Base-by-base conservation (phyloP, 2,797 vertebrate genomes). In the Lacerta agilis region DNA sequence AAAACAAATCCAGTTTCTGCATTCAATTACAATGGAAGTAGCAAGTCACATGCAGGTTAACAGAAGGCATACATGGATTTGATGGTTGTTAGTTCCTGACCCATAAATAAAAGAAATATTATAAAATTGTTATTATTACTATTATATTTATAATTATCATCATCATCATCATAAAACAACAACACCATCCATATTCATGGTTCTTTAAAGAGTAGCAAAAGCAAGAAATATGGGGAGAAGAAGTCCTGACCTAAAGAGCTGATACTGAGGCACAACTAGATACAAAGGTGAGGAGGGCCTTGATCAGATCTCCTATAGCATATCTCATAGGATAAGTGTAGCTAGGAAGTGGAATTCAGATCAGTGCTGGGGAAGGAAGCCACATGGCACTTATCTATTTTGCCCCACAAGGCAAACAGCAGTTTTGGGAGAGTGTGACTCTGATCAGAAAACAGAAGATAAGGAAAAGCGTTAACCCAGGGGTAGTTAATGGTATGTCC, bases 1-100 rank as follows among this genome's bases (percentile, higher is more conserved):
- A 27, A 67, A 86, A 64, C 2, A 55, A 75, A 75, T 49, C 25
- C 11, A 76, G 71, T 86, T 91, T 86, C 55, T 85, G 69, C 90
- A 87, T 3, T 43, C 0, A 55, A 38, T 90, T 77, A 61, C 67
- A 91, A 58, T n/a, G 71, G 88, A 86, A 29, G 3, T 86, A 23
- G 64, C 38, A 76, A 67, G 77, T 2, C 64, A 76, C n/a, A 43
- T 85, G 55, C 27, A 9, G 64, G 18, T 38, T 61, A 43, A 66
- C 7, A 27, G 71, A 36, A 73, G 2, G 71, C 71, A 73, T 73
- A 20, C 71, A 73, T 15, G 33, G 71, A 38, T 36, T 36, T 36
- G 71, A 36, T 18, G 15, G 6, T 73, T 73, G 33, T 33, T 73
- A 73, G 33, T 20, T 38, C 36, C 71, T 73, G 71, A 36, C 17